Percentiles rank a stretch among this genome's conserved stretches.
phyloP scores from a whole-genome alignment of 2,888 invertebrate species.

The Axea sp. region DNA sequence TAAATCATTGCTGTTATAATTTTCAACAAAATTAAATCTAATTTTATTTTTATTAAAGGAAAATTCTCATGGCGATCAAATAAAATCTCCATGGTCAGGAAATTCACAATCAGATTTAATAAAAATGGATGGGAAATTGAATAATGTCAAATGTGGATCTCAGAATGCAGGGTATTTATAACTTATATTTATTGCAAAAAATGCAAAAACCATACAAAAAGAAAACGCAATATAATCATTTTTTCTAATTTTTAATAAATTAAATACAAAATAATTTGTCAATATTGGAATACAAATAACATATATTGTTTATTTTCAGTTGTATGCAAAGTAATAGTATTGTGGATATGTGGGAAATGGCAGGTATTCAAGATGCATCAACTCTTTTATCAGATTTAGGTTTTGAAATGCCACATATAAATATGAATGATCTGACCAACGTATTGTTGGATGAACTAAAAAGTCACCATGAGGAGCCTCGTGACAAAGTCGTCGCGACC shows the following conservation, averaged over 20 bases:
- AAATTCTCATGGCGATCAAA: constrained; percentile 64
- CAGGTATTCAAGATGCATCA: constrained; percentile 84
- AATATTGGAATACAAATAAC: neutral
- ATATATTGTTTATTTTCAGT: constrained; percentile 37
- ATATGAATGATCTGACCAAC: constrained; percentile 83
- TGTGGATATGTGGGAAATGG: constrained; percentile 87
- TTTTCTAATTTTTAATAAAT: neutral
- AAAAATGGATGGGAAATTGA: constrained; percentile 67
- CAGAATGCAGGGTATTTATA: constrained; percentile 65
- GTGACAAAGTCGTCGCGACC: constrained; percentile 73
- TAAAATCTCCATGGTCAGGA: constrained; percentile 67
- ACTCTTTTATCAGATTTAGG: constrained; percentile 85
- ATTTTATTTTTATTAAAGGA: too few species aligned
- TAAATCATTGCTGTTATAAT: too few species aligned
- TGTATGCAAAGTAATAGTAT: constrained; percentile 77
- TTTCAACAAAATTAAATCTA: too few species aligned
- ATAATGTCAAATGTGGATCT: constrained; percentile 65
- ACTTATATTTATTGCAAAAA: too few species aligned
- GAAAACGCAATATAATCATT: neutral
- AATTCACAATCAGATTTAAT: constrained; percentile 65
- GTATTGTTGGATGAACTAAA: constrained; percentile 86
- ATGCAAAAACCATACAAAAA: too few species aligned
- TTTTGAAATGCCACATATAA: constrained; percentile 82
- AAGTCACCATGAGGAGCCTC: constrained; percentile 78
- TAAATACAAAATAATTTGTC: neutral